phyloP scores from a whole-genome alignment of 2,113 vertebrate genomes.

The Oryzias melastigma region DNA sequence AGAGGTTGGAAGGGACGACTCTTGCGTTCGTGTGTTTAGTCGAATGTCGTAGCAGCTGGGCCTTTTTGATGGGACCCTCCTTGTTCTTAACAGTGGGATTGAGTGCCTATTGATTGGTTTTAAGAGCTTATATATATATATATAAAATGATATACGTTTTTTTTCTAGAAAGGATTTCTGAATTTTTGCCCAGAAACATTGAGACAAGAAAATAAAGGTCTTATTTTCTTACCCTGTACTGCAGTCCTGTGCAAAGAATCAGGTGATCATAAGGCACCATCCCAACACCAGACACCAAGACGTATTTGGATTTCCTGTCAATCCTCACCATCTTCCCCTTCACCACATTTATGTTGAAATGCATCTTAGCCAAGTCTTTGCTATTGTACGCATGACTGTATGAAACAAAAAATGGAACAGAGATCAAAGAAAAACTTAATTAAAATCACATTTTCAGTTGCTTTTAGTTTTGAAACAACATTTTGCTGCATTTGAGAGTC shows the following conservation, averaged over 20 bases:
- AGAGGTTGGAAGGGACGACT: slow-evolving; percentile 82
- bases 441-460: too few relatives aligned
- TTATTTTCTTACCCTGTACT: slow-evolving; percentile 84
- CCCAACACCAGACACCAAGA: slow-evolving; percentile 75
- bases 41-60: slow-evolving; percentile 35
- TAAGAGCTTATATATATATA: too few relatives aligned
- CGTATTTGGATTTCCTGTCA: slow-evolving; percentile 81
- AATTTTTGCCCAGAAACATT: too few relatives aligned
- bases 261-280: slow-evolving; percentile 87
- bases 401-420: neutral
- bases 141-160: too few relatives aligned
- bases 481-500: too few relatives aligned
- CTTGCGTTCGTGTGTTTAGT: slow-evolving; percentile 37
- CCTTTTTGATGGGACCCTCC: slow-evolving; percentile 51
- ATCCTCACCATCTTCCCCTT: slow-evolving; percentile 88
- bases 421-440: too few relatives aligned
- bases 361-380: slow-evolving; percentile 78
- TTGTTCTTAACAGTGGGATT: slow-evolving; percentile 70
- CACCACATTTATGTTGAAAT: slow-evolving; percentile 81
- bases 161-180: too few relatives aligned
- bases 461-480: too few relatives aligned
- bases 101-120: slow-evolving; percentile 47
- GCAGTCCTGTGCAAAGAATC: slow-evolving; percentile 87
- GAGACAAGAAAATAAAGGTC: too few relatives aligned
- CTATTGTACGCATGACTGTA: slow-evolving; percentile 86